Evolutionary conservation across 2,113 vertebrate species (phyloP).

Genomic region (Hyla sarda): DNA sequence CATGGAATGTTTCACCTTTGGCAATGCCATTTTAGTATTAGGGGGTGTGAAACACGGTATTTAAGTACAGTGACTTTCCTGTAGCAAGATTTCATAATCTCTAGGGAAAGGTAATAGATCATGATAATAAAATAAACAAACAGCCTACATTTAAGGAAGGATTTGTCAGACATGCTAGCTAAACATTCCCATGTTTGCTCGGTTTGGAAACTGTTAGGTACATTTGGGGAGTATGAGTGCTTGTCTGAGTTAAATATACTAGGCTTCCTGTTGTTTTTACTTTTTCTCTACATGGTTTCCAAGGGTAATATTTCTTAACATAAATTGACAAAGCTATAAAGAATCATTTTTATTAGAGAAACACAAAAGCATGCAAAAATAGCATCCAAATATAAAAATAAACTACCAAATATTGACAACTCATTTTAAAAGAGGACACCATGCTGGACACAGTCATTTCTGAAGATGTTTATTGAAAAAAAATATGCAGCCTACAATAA

Average conservation of each 20-base stretch:
- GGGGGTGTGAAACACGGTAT: not conserved
- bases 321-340: not conserved
- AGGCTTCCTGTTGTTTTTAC: not conserved
- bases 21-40: not conserved
- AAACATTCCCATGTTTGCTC: constrained; percentile 35
- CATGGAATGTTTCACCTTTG: not conserved
- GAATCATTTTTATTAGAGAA: not conserved
- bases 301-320: constrained; percentile 8
- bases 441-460: not conserved
- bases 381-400: not conserved
- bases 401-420: not conserved
- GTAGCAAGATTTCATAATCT: not conserved
- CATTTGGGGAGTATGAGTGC: not conserved
- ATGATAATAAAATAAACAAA: constrained; percentile 20
- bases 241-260: constrained; percentile 14
- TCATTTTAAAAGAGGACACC: not conserved
- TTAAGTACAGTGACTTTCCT: not conserved
- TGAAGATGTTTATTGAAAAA: not conserved
- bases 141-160: not conserved
- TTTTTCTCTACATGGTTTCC: not conserved
- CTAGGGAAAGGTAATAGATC: not conserved
- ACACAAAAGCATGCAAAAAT: not conserved
- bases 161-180: not conserved
- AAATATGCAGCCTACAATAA: too few relatives aligned
- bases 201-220: not conserved